Evolutionary conservation across 2,797 vertebrate species (phyloP), one percentile per base, ranked within the genome.

Genomic region (Allobates femoralis): DNA sequence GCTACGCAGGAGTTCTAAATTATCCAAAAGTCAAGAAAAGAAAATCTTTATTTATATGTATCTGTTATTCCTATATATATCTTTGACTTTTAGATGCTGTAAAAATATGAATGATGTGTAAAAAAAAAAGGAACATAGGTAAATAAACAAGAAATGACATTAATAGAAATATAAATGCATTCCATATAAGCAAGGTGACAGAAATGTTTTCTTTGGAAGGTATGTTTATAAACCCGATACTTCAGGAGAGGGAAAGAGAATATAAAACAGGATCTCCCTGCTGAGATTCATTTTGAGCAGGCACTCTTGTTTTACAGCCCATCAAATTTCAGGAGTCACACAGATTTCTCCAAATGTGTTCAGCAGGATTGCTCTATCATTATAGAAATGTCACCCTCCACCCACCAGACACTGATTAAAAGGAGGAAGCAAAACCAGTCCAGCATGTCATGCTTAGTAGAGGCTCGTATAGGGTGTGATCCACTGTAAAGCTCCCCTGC

Each of bases 361-460:
- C 69, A 66, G 79, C 58, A 76, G 46, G 67, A 83, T 83, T 10
- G 60, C 73, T 77, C n/a, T 82, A 30, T 58, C 46, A 78, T 83
- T 87, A 83, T 51, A 71, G 80, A 78, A 83, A 71, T 56, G 74
- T 83, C 85, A 83, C 51, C 64, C 71, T 83, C 32, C 74, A 58
- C 62, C 74, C 66, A 78, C 53, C 60, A 87, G 73, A 69, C 32
- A 83, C 50, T 83, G 85, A 87, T 83, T 83, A 83, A 82, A 71
- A 30, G 50, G 32, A 82, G 23, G 34, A 78, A 83, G 26, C 58
- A 76, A 78, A 77, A 79, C 78, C 50, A 53, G 73, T 37, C 30
- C 23, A 66, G 51, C 21, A 28, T 53, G 14, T 55, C 11, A 34
- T 77, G 79, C 46, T 78, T 26, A 78, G 58, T 55, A 46, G 30